phyloP scores from a whole-genome alignment of 2,797 vertebrate species.

The Hydrophis major region DNA sequence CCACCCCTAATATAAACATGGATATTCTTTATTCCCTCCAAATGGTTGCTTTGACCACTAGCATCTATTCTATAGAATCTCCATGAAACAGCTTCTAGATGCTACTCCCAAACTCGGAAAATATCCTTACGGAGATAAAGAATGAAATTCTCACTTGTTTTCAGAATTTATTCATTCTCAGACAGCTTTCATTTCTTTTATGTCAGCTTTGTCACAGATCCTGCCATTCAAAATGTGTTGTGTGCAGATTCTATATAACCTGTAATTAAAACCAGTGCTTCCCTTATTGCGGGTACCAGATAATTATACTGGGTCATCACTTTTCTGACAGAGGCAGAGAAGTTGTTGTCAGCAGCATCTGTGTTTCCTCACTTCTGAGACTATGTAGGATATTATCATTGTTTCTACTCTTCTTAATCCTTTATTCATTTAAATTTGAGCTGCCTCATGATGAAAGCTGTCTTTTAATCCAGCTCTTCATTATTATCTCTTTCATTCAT shows the following conservation, averaged over 20 bases:
- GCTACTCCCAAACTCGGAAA: neutral
- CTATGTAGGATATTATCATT: neutral
- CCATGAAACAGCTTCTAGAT: neutral
- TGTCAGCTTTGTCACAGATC: neutral
- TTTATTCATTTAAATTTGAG: neutral
- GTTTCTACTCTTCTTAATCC: neutral
- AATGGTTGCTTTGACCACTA: neutral
- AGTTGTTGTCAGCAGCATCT: neutral
- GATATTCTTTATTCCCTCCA: neutral
- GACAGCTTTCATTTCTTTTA: conserved; percentile 11
- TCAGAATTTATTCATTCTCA: conserved; percentile 1
- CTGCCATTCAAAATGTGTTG: neutral
- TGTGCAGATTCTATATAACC: neutral
- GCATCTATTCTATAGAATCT: neutral
- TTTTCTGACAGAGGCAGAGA: neutral
- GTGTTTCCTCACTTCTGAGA: accelerated
- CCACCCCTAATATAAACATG: neutral
- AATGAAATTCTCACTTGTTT: neutral
- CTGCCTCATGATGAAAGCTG: neutral
- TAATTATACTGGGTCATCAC: neutral
- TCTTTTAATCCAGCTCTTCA: conserved; percentile 38
- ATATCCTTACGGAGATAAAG: neutral
- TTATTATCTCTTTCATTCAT: conserved; percentile 24
- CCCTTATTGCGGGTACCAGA: neutral
- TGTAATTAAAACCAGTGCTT: conserved; percentile 20